Base-by-base conservation (phyloP, 2,797 vertebrate species). In the Danio albolineatus region DNA sequence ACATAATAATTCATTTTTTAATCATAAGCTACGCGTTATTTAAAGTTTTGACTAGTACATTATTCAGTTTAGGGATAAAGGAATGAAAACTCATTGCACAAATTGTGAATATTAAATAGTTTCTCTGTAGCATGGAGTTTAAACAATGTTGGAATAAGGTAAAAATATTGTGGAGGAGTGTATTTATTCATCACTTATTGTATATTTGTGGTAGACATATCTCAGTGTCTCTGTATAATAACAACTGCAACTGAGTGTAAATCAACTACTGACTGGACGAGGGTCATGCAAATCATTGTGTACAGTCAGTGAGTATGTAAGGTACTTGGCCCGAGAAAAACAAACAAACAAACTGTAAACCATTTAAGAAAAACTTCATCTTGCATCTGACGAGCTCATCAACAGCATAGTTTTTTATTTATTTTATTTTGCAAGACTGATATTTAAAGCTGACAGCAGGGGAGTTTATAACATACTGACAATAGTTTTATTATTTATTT, bases 61-160 rank as follows among this genome's bases (percentile, higher is more conserved):
- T 81, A 81, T 85, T 85, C 49, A 82, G 43, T 38, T 64, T 41
- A 48, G 62, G 62, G 65, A 82, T 64, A 79, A 79, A 78, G 21
- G 56, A 83, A 43, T 38, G 16, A 69, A 83, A 86, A 61, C 66
- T 14, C 44, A 70, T n/a, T 59, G 67, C 12, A 57, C n/a, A 21
- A 82, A 62, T 76, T 66, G 76, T 74, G 57, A 77, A 80, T 82
- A 79, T 80, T 75, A 82, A 80, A 83, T 59, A 49, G 62, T 62
- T 44, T 83, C 17, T 19, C 51, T 64, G 39, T 71, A 51, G 74
- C 57, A 57, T 10, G 48, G 28, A 39, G 39, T 74, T 46, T 19
- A 57, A 76, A 83, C 71, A 67, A 48, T 19, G 19, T 48, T 59
- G 62, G 16, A 67, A 46, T 21, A 19, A 41, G 53, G 44, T 5